Conservation (phyloP, 2,888 invertebrate species). For the Sinopyrophorus schimmeli region DNA sequence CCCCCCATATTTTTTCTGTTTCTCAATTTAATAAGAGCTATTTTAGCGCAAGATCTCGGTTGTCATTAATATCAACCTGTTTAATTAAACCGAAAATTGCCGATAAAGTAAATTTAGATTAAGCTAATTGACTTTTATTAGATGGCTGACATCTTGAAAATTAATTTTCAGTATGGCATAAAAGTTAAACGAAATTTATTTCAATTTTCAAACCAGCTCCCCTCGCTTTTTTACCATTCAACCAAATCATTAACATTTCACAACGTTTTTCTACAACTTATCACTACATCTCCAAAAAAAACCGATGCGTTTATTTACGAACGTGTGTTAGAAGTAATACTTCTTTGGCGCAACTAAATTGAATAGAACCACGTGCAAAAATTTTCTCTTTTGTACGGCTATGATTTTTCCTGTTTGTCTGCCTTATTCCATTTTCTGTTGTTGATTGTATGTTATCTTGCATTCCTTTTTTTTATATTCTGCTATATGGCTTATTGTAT, state of each 20-base stretch:
- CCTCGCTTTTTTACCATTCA: no score
- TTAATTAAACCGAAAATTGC: conserved; percentile 25
- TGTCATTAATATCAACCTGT: conserved; percentile 25
- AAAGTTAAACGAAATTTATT: conserved; percentile 3
- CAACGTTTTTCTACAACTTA: no score
- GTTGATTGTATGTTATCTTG: conserved; percentile 1
- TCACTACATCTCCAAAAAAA: no score
- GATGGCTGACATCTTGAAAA: conserved; percentile 22
- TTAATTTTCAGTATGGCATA: conserved; percentile 16
- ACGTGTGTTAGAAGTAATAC: no score
- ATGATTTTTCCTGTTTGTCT: conserved; percentile 2
- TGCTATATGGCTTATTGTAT: not conserved
- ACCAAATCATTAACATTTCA: no score
- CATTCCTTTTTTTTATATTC: not conserved
- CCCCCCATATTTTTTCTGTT: conserved; percentile 7
- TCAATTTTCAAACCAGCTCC: no score
- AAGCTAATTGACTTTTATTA: conserved; percentile 25
- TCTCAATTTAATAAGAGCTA: conserved; percentile 6
- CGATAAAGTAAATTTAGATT: conserved; percentile 27
- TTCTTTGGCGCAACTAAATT: no score
- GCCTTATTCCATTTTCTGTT: not conserved
- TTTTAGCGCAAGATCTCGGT: conserved; percentile 13
- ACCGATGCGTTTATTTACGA: no score
- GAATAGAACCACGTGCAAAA: no score
- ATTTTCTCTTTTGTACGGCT: not conserved